Evolutionary conservation across 2,797 vertebrate species (phyloP).

Genomic region (Clarias laeviceps): DNA sequence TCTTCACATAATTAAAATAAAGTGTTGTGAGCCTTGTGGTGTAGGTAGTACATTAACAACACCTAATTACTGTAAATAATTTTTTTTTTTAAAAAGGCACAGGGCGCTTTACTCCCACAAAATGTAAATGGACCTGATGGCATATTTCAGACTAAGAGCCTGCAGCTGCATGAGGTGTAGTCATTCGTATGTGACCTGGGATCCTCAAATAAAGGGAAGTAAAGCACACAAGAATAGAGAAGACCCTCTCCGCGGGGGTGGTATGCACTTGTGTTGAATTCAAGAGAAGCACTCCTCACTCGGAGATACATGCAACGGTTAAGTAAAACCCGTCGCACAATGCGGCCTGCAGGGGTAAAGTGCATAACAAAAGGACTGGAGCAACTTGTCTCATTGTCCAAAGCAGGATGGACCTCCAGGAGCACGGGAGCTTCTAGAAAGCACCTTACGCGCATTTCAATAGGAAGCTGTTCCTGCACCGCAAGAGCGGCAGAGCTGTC

Average conservation of each 20-base stretch:
- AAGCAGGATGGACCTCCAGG: conserved; percentile 66
- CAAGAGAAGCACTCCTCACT: conserved; percentile 65
- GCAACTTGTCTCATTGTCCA: conserved; percentile 73
- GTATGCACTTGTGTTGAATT: conserved; percentile 74
- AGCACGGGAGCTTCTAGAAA: conserved; percentile 68
- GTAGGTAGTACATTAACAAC: conserved; percentile 2
- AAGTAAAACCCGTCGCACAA: conserved; percentile 71
- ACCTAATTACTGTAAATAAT: not conserved
- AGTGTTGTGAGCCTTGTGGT: not conserved
- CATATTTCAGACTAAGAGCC: conserved; percentile 38
- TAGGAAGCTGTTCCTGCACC: conserved; percentile 68
- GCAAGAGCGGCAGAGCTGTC: conserved; percentile 63
- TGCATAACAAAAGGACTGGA: conserved; percentile 73
- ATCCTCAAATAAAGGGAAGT: conserved; percentile 57
- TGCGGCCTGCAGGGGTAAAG: conserved; percentile 70
- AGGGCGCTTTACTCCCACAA: not conserved
- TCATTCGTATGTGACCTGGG: conserved; percentile 42
- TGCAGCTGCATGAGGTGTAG: conserved; percentile 31
- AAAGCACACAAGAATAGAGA: conserved; percentile 62
- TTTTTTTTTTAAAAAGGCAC: not conserved
- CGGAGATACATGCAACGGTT: conserved; percentile 75
- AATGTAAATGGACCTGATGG: not conserved
- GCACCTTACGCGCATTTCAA: conserved; percentile 75
- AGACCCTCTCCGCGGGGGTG: conserved; percentile 67
- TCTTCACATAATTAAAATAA: conserved; percentile 5